phyloP scores from a whole-genome alignment of 2,797 vertebrate species.

The Telmatherina bonti region DNA sequence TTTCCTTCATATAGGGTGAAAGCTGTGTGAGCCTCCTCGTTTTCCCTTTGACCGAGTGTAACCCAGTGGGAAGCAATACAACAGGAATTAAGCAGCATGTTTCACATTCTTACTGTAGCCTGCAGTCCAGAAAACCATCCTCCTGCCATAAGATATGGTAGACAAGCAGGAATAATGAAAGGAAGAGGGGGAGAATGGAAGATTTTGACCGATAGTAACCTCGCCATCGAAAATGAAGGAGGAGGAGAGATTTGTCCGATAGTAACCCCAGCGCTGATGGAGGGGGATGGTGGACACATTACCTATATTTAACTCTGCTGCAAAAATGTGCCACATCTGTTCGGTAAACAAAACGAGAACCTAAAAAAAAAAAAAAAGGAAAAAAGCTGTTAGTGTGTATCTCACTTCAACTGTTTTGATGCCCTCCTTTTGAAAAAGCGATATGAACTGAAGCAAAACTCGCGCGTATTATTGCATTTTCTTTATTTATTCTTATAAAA shows the following conservation, averaged over 20 bases:
- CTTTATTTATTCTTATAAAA: neutral
- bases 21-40: conserved; percentile 16
- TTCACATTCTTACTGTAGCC: conserved; percentile 1
- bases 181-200: conserved; percentile 29
- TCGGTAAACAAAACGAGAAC: neutral
- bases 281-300: conserved; percentile 31
- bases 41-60: conserved; percentile 55
- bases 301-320: conserved; percentile 52
- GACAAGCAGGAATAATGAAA: conserved; percentile 5
- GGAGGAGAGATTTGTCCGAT: conserved; percentile 71
- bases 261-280: conserved; percentile 68
- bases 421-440: too few relatives aligned
- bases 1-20: neutral
- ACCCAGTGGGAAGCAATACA: conserved; percentile 22
- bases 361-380: neutral
- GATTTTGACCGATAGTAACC: conserved; percentile 73
- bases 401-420: neutral
- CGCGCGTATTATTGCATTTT: too few relatives aligned
- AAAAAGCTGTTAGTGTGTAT: neutral
- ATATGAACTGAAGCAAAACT: too few relatives aligned
- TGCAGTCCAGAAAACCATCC: neutral
- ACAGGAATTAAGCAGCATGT: conserved; percentile 9
- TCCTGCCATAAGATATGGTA: too few relatives aligned
- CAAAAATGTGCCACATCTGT: conserved; percentile 47
- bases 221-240: conserved; percentile 26